Conservation (phyloP, 1,140 invertebrate species). For the Bursaphelenchus mucronatus region DNA sequence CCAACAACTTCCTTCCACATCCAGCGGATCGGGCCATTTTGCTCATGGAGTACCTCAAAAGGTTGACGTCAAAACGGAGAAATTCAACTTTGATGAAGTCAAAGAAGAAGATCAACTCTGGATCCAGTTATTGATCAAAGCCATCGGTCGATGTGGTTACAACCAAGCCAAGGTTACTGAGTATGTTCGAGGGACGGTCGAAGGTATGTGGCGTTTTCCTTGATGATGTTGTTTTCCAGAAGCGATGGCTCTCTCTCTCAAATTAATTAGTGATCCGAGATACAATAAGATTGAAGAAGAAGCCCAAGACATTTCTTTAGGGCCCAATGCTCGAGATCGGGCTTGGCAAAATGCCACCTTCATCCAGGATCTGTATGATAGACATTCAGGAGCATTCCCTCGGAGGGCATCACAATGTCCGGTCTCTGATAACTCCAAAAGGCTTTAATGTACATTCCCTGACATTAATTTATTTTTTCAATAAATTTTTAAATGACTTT, state of each 20-base stretch:
- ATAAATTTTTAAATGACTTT: too few species aligned
- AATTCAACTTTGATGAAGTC: conserved; percentile 37
- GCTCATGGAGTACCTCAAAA: conserved; percentile 49
- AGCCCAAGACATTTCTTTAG: conserved; percentile 32
- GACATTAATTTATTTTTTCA: too few species aligned
- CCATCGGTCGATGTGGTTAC: conserved; percentile 49
- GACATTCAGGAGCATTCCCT: neutral
- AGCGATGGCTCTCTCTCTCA: conserved; percentile 55
- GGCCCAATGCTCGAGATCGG: conserved; percentile 39
- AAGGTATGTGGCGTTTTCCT: conserved; percentile 30
- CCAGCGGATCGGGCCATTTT: conserved; percentile 36
- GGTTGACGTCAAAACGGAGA: conserved; percentile 34
- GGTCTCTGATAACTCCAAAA: neutral
- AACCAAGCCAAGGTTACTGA: conserved; percentile 38
- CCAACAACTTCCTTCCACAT: conserved; percentile 31
- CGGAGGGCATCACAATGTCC: conserved; percentile 13
- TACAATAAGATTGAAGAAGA: conserved; percentile 57
- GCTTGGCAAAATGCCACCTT: conserved; percentile 47
- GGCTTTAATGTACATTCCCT: too few species aligned
- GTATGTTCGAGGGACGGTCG: conserved; percentile 51
- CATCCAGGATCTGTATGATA: conserved; percentile 35
- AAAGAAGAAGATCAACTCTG: conserved; percentile 44
- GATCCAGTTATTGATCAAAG: conserved; percentile 40
- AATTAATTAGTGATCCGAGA: conserved; percentile 52
- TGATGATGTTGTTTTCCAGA: conserved; percentile 36